These are phyloP conservation scores for Zaprionus lachaisei DNA, from an alignment of 1,140 invertebrate genomes.

Conservation along the genomic window DNA sequence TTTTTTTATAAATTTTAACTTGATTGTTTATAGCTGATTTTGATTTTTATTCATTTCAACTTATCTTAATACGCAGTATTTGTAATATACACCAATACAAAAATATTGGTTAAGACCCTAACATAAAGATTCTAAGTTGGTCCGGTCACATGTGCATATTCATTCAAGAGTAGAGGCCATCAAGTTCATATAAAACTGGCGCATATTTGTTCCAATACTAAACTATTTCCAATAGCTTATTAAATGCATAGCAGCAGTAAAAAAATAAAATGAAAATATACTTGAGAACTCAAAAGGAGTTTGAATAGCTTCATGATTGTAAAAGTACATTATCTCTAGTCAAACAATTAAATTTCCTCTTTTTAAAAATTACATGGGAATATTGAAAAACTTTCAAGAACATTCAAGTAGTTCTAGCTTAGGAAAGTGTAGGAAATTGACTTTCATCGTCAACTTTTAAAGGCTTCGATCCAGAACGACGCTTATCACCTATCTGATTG, in stretches of 20 bases:
- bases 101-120: conserved; percentile 9
- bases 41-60: conserved; percentile 18
- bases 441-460: conserved; percentile 96
- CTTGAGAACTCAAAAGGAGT: conserved; percentile 52
- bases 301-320: conserved; percentile 44
- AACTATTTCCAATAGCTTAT: conserved; percentile 75
- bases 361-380: conserved; percentile 29
- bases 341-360: conserved; percentile 47
- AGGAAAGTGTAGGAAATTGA: conserved; percentile 95
- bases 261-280: conserved; percentile 63
- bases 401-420: conserved; percentile 27
- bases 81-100: conserved; percentile 14
- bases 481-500: conserved; percentile 51
- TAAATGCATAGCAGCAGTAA: conserved; percentile 56
- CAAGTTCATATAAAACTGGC: conserved; percentile 33
- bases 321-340: conserved; percentile 42
- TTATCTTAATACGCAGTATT: conserved; percentile 20
- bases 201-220: conserved; percentile 64
- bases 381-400: conserved; percentile 22
- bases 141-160: conserved; percentile 11
- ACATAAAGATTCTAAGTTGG: not conserved
- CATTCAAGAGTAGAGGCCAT: conserved; percentile 11
- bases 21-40: conserved; percentile 18
- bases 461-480: conserved; percentile 58
- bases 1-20: not conserved